Evolutionary conservation across 2,888 invertebrate genomes (phyloP), one percentile per base, ranked within the genome.

Genomic region (Nowickia ferox): DNA sequence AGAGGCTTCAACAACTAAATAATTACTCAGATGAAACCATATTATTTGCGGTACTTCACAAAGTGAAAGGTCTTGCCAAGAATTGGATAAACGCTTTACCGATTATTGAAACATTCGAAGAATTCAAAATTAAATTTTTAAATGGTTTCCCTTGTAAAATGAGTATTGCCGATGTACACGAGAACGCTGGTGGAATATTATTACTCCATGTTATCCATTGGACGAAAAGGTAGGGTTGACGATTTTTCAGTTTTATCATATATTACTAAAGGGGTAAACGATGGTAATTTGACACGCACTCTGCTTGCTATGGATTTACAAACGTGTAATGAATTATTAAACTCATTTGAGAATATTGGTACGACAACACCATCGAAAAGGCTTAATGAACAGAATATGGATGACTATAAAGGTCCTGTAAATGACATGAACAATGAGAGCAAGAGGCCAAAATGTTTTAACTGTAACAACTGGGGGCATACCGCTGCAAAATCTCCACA

Each of bases 401-500:
- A 55, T 9, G 48, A 48, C 8, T 6, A 10, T 15, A 46, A 69
- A 46, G 5, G 9, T n/a, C 38, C 19, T 13, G 9, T 10, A 5
- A 11, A 19, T 10, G 13, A 15, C 1, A 11, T 22, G 17, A 30
- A 15, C 9, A 11, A 69, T 15, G 59, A 72, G 15, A 46, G 57
- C 19, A 30, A 53, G 9, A 78, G 81, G 1, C 13, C 61, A 17
- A 87, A 87, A 10, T 87, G 78, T 42, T 87, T 55, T 15, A 87
- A 87, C 17, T 87, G 87, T 66, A 82, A 78, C 42, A 78, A 86
- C 30, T 22, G 51, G 6, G 85, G 84, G 2, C 87, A 86, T 53
- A 72, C 86, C 3, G 68, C 87, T 40, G 19, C 61, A 17, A 87
- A 87, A 13, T 87, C 77, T 46, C 77, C 84, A 19, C 65, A 76